Evolutionary conservation across 2,797 vertebrate species (phyloP), one percentile per base, ranked within the genome.

Genomic region (Lithobates pipiens): DNA sequence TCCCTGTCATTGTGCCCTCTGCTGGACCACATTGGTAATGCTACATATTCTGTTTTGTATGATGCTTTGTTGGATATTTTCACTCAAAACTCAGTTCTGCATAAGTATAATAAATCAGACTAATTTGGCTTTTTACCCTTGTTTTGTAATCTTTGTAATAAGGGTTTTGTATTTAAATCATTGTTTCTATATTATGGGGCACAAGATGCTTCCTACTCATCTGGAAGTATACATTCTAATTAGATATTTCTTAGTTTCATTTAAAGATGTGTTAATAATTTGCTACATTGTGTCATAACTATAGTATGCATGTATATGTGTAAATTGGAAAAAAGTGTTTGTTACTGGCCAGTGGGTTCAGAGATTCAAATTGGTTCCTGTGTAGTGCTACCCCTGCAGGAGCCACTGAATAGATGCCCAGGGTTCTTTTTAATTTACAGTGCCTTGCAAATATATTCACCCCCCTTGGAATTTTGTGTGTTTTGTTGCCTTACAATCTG

Each of bases 171-270:
- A 34, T 71, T 29, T 11, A 57, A 67, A 10, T 29, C 68, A 71
- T 25, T 81, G 67, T 80, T 61, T 81, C 68, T 73, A 39, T 27
- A n/a, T 54, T 50, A 15, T 74, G 42, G 72, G 46, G n/a, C 27
- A 67, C 25, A 29, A 67, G 10, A 29, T 11, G 65, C 65, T 29
- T 67, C n/a, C 25, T 29, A 67, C 13, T 18, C 27, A 25, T 27
- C n/a, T 67, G 65, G 65, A 67, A 25, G 27, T 67, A 18, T 13
- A 15, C 13, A 67, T 67, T 15, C 3, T 6, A 29, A 67, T 29
- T 46, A 61, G 15, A 81, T 27, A 61, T 25, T 82, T 73, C 54
- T 10, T 29, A 63, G 54, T 73, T 82, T 73, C 29, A 82, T 74
- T 82, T 50, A 80, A 81, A 72, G 23, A 70, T 9, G 39, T 32